A percentile compares a stretch with the other conserved stretches of the same genome.
These are phyloP conservation scores for Cordilura impudica DNA, from an alignment of 2,888 invertebrate genomes.

Conservation along the genomic window DNA sequence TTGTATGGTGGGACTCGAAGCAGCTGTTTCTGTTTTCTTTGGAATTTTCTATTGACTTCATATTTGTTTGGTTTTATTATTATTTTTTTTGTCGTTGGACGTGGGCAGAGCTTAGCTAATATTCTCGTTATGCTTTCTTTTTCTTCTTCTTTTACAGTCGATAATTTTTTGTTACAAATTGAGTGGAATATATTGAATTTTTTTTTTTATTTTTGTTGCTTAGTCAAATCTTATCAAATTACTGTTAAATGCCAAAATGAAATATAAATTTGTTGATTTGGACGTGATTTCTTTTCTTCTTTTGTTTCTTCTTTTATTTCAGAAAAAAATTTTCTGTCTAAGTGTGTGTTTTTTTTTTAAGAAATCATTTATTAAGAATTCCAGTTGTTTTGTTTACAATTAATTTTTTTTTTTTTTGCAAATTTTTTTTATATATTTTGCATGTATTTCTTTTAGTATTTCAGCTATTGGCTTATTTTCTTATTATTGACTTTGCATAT, in stretches of 20 bases:
- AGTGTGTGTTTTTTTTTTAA: no score
- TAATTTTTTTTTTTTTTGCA: no score
- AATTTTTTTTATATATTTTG: no score
- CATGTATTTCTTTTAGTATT: no score
- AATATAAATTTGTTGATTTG: background rate
- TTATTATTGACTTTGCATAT: no score
- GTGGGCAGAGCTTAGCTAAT: background rate
- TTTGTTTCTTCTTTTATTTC: slow-evolving; percentile 24
- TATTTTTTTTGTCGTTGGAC: slow-evolving; percentile 8
- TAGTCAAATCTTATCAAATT: background rate
- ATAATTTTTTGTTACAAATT: background rate
- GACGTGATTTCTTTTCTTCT: background rate
- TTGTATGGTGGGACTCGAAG: slow-evolving; percentile 58
- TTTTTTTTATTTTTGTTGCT: background rate
- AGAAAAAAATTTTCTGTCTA: no score
- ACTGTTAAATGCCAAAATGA: background rate
- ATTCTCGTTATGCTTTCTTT: slow-evolving; percentile 14
- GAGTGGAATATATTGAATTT: background rate
- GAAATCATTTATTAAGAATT: no score
- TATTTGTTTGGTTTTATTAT: background rate
- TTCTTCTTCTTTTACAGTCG: background rate
- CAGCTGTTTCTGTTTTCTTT: slow-evolving; percentile 52
- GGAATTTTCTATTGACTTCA: slow-evolving; percentile 43
- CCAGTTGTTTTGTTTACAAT: no score
- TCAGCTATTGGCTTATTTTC: no score